Conservation (phyloP, 2,113 vertebrate species). For the Malaclemys terrapin region DNA sequence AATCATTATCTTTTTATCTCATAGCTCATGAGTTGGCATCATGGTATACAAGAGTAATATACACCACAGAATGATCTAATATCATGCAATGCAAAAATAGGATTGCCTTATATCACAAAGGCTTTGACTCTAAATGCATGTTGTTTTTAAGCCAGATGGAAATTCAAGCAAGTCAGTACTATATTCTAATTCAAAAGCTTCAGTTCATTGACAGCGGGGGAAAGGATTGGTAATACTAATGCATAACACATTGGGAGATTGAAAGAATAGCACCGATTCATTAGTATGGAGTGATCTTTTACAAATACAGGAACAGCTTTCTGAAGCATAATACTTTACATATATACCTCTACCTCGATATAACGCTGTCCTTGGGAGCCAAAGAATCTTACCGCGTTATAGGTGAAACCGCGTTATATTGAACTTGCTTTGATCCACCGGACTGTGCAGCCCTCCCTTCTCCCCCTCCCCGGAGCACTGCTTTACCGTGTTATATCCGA, state of each 20-base stretch:
- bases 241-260: neutral
- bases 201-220: neutral
- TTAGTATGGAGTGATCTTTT: neutral
- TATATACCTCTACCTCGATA: too few relatives aligned
- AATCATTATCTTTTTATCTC: neutral
- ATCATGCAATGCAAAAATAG: neutral
- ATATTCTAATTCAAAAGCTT: neutral
- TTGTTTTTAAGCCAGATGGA: conserved; percentile 6
- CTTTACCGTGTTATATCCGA: too few relatives aligned
- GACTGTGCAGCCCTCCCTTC: too few relatives aligned
- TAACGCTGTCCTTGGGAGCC: too few relatives aligned
- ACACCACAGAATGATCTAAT: neutral
- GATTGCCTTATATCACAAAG: conserved; percentile 16
- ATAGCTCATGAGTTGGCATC: neutral
- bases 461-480: too few relatives aligned
- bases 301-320: conserved; percentile 26
- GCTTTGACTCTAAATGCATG: conserved; percentile 5
- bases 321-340: neutral
- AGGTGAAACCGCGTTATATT: too few relatives aligned
- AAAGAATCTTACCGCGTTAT: too few relatives aligned
- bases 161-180: neutral
- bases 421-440: too few relatives aligned
- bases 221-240: neutral
- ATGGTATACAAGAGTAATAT: neutral
- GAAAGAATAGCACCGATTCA: neutral